Evolutionary conservation across 2,797 vertebrate species (phyloP).

Genomic region (Mormyrops boulengeri): DNA sequence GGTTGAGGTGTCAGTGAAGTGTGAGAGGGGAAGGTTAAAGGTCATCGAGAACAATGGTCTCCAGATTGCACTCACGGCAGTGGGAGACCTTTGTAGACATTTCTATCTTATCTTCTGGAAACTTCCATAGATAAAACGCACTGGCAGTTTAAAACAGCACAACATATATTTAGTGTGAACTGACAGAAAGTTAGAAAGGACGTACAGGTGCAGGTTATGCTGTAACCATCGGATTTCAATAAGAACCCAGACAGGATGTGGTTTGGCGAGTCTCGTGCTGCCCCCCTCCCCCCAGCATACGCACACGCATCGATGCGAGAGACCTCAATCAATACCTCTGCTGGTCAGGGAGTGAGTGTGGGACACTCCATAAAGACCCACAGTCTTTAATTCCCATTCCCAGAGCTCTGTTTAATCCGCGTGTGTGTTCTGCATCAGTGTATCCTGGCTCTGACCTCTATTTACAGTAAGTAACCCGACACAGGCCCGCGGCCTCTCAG

Average conservation of each 20-base stretch:
- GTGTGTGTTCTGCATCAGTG: slow-evolving; percentile 28
- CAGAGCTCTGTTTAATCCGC: slow-evolving; percentile 36
- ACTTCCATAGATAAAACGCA: not conserved
- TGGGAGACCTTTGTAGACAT: not conserved
- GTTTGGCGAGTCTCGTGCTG: not conserved
- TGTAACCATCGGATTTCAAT: not conserved
- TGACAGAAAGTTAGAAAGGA: not conserved
- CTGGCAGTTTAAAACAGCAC: not conserved
- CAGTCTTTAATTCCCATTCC: slow-evolving; percentile 29
- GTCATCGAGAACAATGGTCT: not conserved
- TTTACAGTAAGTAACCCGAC: slow-evolving; percentile 39
- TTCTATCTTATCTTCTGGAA: not conserved
- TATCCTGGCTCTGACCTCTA: slow-evolving; percentile 34
- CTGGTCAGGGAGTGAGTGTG: slow-evolving; percentile 23
- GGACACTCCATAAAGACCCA: slow-evolving; percentile 10
- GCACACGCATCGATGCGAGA: slow-evolving; percentile 29
- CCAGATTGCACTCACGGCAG: not conserved
- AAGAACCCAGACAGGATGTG: not conserved
- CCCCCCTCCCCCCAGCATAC: not conserved
- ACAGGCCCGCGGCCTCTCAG: not conserved
- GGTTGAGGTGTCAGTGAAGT: not conserved
- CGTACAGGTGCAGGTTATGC: not conserved
- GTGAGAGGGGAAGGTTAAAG: not conserved
- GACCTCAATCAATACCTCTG: slow-evolving; percentile 39
- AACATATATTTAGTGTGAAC: not conserved